Conservation (phyloP, 2,797 vertebrate species). For the Erethizon dorsatum region DNA sequence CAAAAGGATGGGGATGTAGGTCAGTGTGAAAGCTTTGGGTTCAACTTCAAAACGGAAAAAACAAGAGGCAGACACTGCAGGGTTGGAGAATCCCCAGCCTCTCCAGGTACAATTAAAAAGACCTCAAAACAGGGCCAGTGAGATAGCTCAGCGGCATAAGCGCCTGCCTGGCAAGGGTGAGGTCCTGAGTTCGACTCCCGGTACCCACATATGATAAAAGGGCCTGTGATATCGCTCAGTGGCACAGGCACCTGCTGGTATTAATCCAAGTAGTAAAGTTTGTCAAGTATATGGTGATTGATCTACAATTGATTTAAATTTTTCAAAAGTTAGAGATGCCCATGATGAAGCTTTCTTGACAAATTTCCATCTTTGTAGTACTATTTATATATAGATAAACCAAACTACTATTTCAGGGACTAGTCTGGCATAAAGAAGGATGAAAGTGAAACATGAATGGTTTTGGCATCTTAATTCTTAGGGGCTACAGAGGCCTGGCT, state of each 20-base stretch:
- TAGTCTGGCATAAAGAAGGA: no score
- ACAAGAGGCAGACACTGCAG: neutral
- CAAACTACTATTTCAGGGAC: neutral
- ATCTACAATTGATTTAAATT: neutral
- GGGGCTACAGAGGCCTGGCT: neutral
- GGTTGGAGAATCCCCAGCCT: neutral
- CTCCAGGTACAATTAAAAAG: neutral
- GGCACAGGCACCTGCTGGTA: neutral
- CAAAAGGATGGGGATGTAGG: neutral
- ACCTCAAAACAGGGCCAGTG: neutral
- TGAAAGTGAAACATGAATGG: neutral
- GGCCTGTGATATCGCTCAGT: no score
- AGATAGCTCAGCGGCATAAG: no score
- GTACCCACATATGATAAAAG: no score
- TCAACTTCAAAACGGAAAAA: neutral
- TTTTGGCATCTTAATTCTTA: neutral
- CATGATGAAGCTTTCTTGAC: neutral
- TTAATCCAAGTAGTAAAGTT: neutral
- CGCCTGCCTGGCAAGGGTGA: no score
- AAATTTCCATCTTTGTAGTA: neutral
- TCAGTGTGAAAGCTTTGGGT: neutral
- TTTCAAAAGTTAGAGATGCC: rapidly evolving
- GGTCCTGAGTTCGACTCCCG: no score
- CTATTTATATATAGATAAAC: neutral
- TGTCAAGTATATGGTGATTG: no score